Percentiles rank a stretch among this genome's conserved stretches.
These are phyloP conservation scores for Agrilus planipennis DNA, from an alignment of 1,140 invertebrate genomes.

Conservation along the genomic window DNA sequence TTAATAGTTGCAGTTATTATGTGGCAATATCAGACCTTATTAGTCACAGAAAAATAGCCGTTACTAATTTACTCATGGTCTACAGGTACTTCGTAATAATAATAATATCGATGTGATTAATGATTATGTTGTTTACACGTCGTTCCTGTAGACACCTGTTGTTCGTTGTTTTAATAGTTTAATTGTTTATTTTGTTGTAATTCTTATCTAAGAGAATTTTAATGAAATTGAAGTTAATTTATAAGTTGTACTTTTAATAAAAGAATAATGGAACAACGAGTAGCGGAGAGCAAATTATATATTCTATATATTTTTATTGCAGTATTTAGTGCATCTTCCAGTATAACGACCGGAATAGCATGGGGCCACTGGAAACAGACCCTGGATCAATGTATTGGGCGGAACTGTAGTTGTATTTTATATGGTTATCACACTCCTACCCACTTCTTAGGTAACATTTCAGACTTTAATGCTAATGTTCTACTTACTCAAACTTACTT, in stretches of 20 bases:
- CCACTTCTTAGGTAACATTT: constrained; percentile 33
- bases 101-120: too few species aligned
- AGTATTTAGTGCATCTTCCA: constrained; percentile 31
- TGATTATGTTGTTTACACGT: too few species aligned
- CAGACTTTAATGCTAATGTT: neutral
- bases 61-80: too few species aligned
- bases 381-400: constrained; percentile 37
- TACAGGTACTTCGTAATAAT: too few species aligned
- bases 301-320: constrained; percentile 31
- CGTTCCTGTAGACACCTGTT: too few species aligned
- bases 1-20: too few species aligned
- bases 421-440: constrained; percentile 38
- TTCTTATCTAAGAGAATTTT: too few species aligned
- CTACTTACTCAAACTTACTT: constrained; percentile 5
- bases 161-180: too few species aligned
- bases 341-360: constrained; percentile 32
- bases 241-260: neutral
- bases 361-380: constrained; percentile 45
- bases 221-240: too few species aligned
- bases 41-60: too few species aligned
- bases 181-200: too few species aligned
- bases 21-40: too few species aligned
- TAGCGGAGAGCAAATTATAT: constrained; percentile 32
- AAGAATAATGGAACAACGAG: constrained; percentile 9
- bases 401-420: constrained; percentile 44